Evolutionary conservation across 2,113 vertebrate species (phyloP).

Genomic region (Zootoca vivipara): DNA sequence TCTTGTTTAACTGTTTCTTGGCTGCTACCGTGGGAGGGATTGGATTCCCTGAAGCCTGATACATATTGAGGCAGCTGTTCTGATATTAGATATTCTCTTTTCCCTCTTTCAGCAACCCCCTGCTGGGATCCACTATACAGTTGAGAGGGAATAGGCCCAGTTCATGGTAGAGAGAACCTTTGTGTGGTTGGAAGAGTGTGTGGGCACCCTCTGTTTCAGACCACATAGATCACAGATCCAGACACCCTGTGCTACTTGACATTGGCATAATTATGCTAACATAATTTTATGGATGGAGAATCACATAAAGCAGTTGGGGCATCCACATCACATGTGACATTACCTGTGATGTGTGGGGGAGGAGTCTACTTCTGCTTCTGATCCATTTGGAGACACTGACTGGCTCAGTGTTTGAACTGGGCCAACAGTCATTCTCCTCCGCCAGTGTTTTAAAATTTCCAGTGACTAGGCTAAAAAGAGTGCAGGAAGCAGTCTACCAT

Average conservation of each 20-base stretch:
- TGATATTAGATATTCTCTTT: neutral
- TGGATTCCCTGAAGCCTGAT: too few species aligned
- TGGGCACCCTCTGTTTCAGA: neutral
- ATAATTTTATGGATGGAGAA: neutral
- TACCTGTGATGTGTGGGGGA: neutral
- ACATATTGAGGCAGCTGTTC: neutral
- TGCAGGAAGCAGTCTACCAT: neutral
- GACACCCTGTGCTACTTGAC: too few species aligned
- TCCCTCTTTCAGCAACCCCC: neutral
- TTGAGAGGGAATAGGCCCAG: too few species aligned
- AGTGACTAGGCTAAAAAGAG: neutral
- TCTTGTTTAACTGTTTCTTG: too few species aligned
- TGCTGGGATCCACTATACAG: neutral
- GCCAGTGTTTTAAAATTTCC: neutral
- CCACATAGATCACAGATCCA: neutral
- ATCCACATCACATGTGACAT: neutral
- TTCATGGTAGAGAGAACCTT: too few species aligned
- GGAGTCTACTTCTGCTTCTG: neutral
- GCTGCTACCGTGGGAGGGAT: too few species aligned
- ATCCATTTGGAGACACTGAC: neutral
- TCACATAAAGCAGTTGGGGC: neutral
- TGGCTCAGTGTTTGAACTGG: neutral
- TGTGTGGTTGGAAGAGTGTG: neutral
- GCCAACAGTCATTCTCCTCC: neutral
- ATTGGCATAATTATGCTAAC: too few species aligned